Evolutionary conservation across 2,113 vertebrate genomes (phyloP).

Genomic region (Balaeniceps rex): DNA sequence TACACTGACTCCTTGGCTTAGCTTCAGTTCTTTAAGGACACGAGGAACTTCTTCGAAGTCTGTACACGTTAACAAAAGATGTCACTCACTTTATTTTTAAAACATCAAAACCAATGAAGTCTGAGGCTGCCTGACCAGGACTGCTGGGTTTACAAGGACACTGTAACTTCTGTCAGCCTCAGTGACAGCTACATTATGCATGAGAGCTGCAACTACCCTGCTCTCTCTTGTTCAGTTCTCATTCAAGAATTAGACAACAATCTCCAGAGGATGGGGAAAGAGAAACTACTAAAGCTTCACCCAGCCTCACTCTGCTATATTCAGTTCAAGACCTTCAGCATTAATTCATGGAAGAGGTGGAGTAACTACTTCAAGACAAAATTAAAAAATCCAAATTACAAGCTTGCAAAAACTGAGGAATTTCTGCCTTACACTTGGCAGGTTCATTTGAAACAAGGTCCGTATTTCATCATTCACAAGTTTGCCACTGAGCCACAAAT

Average conservation of each 20-base stretch:
- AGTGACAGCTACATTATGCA: background rate
- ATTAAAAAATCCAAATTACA: background rate
- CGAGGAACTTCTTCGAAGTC: background rate
- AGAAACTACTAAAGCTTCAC: background rate
- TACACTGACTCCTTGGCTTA: background rate
- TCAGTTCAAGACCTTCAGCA: background rate
- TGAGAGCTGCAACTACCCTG: background rate
- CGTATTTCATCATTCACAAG: background rate
- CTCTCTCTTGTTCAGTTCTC: background rate
- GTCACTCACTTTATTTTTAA: slow-evolving; percentile 18
- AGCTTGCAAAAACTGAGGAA: background rate
- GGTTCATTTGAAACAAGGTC: background rate
- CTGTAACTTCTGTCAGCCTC: background rate
- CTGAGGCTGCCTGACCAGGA: background rate
- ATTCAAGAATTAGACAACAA: background rate
- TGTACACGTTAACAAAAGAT: background rate
- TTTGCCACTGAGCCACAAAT: background rate
- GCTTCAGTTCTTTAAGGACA: background rate
- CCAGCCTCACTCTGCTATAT: background rate
- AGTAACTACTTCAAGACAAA: background rate
- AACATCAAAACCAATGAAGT: background rate
- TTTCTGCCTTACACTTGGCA: background rate
- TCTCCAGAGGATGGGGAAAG: background rate
- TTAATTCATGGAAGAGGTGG: background rate
- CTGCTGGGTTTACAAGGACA: background rate